A percentile compares a stretch with the other conserved stretches of the same genome.
phyloP scores from a whole-genome alignment of 64 coral and sea anemone species.

The Catalaphyllia jardinei region DNA sequence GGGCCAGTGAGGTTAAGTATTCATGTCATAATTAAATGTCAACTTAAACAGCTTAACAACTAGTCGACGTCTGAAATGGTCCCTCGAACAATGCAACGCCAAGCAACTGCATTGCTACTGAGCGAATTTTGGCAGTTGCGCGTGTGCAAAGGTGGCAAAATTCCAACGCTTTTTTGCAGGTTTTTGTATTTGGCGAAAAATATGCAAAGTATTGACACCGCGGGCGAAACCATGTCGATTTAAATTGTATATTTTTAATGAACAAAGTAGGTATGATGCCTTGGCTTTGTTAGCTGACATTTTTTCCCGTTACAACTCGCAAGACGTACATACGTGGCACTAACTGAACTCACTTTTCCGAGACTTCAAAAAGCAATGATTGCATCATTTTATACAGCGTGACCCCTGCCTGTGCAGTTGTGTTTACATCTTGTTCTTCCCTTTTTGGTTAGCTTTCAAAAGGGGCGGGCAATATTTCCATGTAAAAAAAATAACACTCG shows the following conservation, averaged over 20 bases:
- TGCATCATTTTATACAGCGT: constrained; percentile 23
- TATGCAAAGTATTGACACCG: not conserved
- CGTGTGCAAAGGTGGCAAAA: not conserved
- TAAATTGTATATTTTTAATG: constrained; percentile 10
- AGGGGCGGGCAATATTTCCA: not conserved
- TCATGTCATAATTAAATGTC: not conserved
- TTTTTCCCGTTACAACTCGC: not conserved
- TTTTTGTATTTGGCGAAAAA: not conserved
- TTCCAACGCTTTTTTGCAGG: not conserved
- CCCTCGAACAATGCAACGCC: not conserved
- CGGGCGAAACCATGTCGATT: not conserved
- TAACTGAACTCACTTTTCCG: not conserved
- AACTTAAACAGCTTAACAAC: not conserved
- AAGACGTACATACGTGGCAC: constrained; percentile 3
- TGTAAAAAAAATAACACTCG: not conserved
- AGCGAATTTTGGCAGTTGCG: not conserved
- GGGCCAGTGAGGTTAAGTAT: not conserved
- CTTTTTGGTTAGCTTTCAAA: constrained; percentile 1
- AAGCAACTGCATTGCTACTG: not conserved
- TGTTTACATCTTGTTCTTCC: not conserved
- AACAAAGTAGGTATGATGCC: not conserved
- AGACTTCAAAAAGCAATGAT: not conserved
- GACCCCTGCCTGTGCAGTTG: not conserved
- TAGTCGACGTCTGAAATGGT: not conserved
- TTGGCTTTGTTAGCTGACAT: not conserved